These are phyloP conservation scores for Apantesis nais DNA, from an alignment of 2,888 invertebrate species.

Conservation along the genomic window DNA sequence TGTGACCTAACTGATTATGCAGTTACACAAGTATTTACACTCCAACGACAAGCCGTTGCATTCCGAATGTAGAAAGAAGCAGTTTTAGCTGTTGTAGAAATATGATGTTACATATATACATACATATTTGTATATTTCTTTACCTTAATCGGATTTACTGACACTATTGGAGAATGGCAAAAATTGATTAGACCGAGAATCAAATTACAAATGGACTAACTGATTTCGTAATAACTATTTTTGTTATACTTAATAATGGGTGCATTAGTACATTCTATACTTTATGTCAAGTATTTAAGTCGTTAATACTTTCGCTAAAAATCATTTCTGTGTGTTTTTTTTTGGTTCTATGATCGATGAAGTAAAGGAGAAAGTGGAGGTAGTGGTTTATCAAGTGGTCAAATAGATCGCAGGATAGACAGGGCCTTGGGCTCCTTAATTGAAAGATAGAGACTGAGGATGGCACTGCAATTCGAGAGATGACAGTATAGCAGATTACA, in stretches of 20 bases:
- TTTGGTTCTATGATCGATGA: background rate
- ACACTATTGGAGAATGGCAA: too few relatives aligned
- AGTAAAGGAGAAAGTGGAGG: too few relatives aligned
- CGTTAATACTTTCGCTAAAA: too few relatives aligned
- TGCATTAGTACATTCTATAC: too few relatives aligned
- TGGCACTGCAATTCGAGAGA: background rate
- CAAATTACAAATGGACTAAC: too few relatives aligned
- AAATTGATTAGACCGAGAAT: too few relatives aligned
- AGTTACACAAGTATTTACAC: conserved; percentile 6
- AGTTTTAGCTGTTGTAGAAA: conserved; percentile 1
- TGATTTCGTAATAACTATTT: too few relatives aligned
- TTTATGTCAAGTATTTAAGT: too few relatives aligned
- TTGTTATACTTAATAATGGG: too few relatives aligned
- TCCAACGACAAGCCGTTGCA: background rate
- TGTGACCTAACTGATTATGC: conserved; percentile 1
- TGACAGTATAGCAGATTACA: background rate
- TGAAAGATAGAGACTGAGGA: background rate
- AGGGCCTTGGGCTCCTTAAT: background rate
- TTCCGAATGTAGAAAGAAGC: background rate
- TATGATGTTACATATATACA: too few relatives aligned
- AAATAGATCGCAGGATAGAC: background rate
- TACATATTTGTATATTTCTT: background rate
- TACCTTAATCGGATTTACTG: background rate
- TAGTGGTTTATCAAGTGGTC: background rate
- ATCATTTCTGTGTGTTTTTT: too few relatives aligned